Evolutionary conservation across 2,888 invertebrate genomes (phyloP).

Genomic region (Drosophila lacicola): DNA sequence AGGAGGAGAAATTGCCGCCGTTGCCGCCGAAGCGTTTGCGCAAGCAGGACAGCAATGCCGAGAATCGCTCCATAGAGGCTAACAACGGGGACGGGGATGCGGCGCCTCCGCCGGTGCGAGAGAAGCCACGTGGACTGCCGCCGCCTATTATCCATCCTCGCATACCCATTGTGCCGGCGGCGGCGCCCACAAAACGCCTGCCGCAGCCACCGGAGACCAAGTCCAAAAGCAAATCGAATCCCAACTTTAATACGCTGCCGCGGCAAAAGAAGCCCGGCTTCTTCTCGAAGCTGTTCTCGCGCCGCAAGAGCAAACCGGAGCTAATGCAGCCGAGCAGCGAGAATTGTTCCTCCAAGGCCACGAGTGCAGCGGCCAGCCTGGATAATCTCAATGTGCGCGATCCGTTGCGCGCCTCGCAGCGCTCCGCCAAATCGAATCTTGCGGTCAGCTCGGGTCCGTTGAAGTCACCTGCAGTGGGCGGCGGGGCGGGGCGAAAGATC

Average conservation of each 20-base stretch:
- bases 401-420: slow-evolving; percentile 80
- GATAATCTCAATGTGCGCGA: slow-evolving; percentile 80
- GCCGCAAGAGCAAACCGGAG: slow-evolving; percentile 86
- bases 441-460: slow-evolving; percentile 53
- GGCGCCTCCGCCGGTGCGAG: slow-evolving; percentile 21
- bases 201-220: slow-evolving; percentile 85
- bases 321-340: slow-evolving; percentile 73
- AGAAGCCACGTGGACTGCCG: slow-evolving; percentile 59
- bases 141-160: slow-evolving; percentile 83
- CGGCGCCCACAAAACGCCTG: slow-evolving; percentile 86
- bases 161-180: slow-evolving; percentile 84
- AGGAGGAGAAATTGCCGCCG: slow-evolving; percentile 90
- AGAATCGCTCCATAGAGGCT: slow-evolving; percentile 81
- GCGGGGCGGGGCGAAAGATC: slow-evolving; percentile 6
- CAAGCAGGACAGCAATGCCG: slow-evolving; percentile 85
- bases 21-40: slow-evolving; percentile 92
- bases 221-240: slow-evolving; percentile 73
- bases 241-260: slow-evolving; percentile 84
- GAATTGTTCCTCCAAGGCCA: slow-evolving; percentile 60
- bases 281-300: slow-evolving; percentile 88
- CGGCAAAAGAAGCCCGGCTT: slow-evolving; percentile 88
- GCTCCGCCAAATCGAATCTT: slow-evolving; percentile 76
- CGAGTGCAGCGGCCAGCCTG: slow-evolving; percentile 72
- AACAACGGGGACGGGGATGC: slow-evolving; percentile 47
- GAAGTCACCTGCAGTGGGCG: slow-evolving; percentile 36